Base-by-base conservation (phyloP, 1,140 invertebrate species). In the Pararge aegeria region DNA sequence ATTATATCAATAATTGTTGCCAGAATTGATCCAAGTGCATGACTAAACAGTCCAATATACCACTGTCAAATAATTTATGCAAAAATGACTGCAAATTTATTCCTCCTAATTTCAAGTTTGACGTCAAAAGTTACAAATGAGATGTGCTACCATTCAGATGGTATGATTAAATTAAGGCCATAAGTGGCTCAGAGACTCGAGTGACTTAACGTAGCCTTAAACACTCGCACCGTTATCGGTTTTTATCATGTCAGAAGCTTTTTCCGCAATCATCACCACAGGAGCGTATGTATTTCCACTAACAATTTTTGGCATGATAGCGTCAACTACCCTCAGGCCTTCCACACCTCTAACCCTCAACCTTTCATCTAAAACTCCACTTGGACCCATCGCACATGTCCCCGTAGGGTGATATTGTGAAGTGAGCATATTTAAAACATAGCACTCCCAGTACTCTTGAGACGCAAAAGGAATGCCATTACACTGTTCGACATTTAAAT, bases 241-340 rank as follows among this genome's bases (percentile, higher is more conserved):
- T 61, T 94, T 94, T 53, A 95, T 93, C 75, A 94, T 91, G 61
- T 94, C 93, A 10, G 92, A 91, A 0, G 84, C 93, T 61, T 93
- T 94, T 69, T 95, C 94, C 0, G 90, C 94, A 10, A 94, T 93
- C 94, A 94, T 94, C 12, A 81, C 64, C 0, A 69, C 66, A 9
- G 83, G 68, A 2, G 80, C 82, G 50, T 82, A 83, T 0, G 70
- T 79, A 38, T 89, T 83, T 0, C 75, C 80, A 52, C 80, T 74
- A 0, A 71, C 54, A n/a, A 78, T 75, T 3, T 51, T 56, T 2
- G 87, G 85, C 69, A 89, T 87, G 7, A 87, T 59, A 0, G 78
- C 75, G 46, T 89, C 87, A 15, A 77, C 71, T 13, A 82, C 64
- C 37, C 83, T 70, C 37, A 85, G 24, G 0, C 90, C 84, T 19